Evolutionary conservation across 1,140 invertebrate species (phyloP), one percentile per base, ranked within the genome.

Genomic region (Drosophila fuyamai): DNA sequence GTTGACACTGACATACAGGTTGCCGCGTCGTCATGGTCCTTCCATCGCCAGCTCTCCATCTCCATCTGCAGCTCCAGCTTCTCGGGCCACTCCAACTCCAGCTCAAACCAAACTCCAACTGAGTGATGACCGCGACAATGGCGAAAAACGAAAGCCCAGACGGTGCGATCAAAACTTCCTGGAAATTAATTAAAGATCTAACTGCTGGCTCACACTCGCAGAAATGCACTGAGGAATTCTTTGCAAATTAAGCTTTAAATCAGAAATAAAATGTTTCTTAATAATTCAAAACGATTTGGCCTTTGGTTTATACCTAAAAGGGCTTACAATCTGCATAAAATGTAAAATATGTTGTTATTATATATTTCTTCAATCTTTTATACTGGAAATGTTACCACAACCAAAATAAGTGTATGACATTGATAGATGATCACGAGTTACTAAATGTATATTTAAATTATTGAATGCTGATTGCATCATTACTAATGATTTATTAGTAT

Each of bases 71-170:
- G 29, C 67, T 5, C 7, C 38, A 57, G 29, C 41, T 46, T n/a
- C 6, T 4, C 13, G 41, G 27, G 23, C 23, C 4, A 23, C 23
- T 23, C 47, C 67, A 48, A 27, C 53, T 43, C 18, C 56, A 16
- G 59, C 47, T 65, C 43, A 27, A 23, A 32, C 8, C 6, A 41
- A 53, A 27, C 79, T 81, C 76, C 83, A 66, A 60, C 83, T 88
- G 83, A 86, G 83, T 86, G 83, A 86, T 86, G 83, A 86, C 66
- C 83, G 79, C 83, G 83, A 88, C 83, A 88, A 86, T 88, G 83
- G 76, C 83, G 57, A 88, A 88, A 75, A 86, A 48, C 71, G 83
- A 86, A 86, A 83, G 83, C 83, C 47, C 16, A 50, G 62, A 81
- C 79, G 81, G 76, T 54, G 72, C 60, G 79, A 82, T 83, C 83